Base-by-base conservation (phyloP, 1,140 invertebrate species). In the Vollenhovia emeryi region DNA sequence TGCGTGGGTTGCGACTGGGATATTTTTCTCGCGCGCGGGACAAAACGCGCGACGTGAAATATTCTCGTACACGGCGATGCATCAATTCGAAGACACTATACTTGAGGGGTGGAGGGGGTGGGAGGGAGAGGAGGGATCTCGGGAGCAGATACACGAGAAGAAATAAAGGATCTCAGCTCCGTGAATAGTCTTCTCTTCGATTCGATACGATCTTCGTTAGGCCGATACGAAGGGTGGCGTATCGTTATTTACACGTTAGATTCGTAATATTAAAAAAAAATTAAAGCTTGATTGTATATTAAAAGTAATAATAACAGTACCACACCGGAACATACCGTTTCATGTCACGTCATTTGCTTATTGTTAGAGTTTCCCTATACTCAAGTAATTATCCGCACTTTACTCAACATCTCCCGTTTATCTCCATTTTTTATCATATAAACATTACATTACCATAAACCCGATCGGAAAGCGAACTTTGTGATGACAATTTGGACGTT, bases 1-100 rank as follows among this genome's bases (percentile, higher is more conserved):
- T 82, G 87, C 87, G 87, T 89, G 84, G 84, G 87, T 76, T 76
- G 87, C 87, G 87, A 76, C 75, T 71, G 75, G 87, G 76, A 86
- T 89, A 88, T 88, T 88, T 86, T 88, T 88, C 83, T 57, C 27
- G 30, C 15, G 15, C 69, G 48, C 36, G 45, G 64, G 43, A 75
- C 83, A 40, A 76, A 50, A 82, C 57, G 45, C 36, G 24, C 86
- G 59, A 52, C 66, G 68, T 80, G 69, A 86, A 79, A 82, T 86
- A 86, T 86, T 74, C 68, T 73, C 21, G n/a, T 74, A 45, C 43
- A 45, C 40, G 85, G 30, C 69, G 69, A 71, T 52, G 55, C 74
- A 64, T 87, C 79, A 80, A 84, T 84, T 87, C 33, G 68, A 48
- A 36, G 13, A 60, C 57, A 30, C 78, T 73, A 24, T 18, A 21